Conservation (phyloP, 2,113 vertebrate genomes). For the Dasyornis broadbenti region DNA sequence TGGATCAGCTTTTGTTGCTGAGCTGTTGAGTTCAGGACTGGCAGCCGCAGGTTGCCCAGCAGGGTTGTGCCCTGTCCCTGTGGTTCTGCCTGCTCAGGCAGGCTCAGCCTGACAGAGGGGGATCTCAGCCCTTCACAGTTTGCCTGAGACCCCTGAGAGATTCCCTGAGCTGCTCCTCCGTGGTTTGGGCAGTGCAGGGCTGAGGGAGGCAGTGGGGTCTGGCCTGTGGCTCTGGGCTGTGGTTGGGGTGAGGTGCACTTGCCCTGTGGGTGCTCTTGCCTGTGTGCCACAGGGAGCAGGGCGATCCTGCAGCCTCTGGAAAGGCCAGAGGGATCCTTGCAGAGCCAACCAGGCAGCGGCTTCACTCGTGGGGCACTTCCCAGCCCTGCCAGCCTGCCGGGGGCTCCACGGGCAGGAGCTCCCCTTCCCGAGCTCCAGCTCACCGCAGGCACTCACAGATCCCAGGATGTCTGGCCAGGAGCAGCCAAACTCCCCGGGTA, state of each 20-base stretch:
- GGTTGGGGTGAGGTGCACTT: accelerated
- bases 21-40: neutral
- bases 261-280: accelerated
- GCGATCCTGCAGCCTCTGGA: neutral
- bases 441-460: accelerated
- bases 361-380: accelerated
- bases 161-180: accelerated
- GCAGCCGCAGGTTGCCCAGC: neutral
- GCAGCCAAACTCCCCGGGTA: neutral
- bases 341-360: neutral
- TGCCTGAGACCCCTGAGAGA: accelerated
- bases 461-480: neutral
- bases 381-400: neutral
- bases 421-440: neutral
- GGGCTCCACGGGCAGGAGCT: neutral
- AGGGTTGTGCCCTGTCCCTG: accelerated
- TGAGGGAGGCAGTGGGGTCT: neutral
- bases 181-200: neutral
- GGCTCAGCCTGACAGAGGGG: neutral
- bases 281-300: neutral
- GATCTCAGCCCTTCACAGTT: accelerated
- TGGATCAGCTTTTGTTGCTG: neutral
- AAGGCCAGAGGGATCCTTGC: neutral
- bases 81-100: too few relatives aligned
- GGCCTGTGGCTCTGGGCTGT: accelerated